These are phyloP conservation scores for Hemiprocne comata DNA, from an alignment of 2,113 vertebrate species.

Conservation along the genomic window DNA sequence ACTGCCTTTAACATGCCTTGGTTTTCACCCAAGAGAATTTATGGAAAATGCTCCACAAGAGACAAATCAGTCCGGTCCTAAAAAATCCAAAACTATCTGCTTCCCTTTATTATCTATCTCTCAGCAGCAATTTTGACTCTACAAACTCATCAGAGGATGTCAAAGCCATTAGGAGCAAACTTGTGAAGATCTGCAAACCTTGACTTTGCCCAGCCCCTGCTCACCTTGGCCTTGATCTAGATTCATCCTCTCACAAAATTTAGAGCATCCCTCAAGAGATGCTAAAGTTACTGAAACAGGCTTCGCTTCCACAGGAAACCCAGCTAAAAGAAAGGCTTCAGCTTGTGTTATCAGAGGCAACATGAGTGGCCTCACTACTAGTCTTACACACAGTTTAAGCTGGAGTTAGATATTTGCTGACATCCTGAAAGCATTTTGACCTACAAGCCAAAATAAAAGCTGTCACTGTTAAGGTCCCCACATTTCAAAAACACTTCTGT, in stretches of 20 bases:
- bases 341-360: not conserved
- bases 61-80: not conserved
- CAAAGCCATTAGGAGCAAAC: not conserved
- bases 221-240: constrained; percentile 25
- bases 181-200: not conserved
- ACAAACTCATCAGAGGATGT: not conserved
- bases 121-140: not conserved
- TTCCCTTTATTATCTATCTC: not conserved
- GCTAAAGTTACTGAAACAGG: not conserved
- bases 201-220: not conserved
- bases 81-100: not conserved
- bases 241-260: not conserved
- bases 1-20: not conserved
- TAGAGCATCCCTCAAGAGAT: not conserved
- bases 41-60: not conserved
- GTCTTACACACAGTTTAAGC: not conserved
- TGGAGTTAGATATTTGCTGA: not conserved
- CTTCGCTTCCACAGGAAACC: not conserved
- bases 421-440: not conserved
- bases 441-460: not conserved
- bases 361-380: not conserved
- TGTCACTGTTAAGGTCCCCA: not conserved
- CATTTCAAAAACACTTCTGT: not conserved
- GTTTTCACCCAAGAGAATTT: not conserved
- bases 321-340: not conserved